phyloP scores from a whole-genome alignment of 2,797 vertebrate genomes.

The Coregonus ussuriensis region DNA sequence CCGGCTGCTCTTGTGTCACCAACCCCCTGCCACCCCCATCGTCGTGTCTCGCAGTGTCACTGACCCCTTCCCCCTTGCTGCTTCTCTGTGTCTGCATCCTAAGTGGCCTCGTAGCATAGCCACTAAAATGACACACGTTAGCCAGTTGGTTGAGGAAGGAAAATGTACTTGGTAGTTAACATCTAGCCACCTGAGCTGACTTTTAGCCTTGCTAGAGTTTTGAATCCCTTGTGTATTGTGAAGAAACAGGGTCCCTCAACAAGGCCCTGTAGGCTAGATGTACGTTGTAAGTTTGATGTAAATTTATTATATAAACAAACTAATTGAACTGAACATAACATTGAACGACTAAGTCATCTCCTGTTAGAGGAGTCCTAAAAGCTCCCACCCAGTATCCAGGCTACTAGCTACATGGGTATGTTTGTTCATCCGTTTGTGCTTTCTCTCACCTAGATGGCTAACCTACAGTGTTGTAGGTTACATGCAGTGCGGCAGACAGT shows the following conservation, averaged over 20 bases:
- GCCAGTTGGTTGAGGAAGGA: too few relatives aligned
- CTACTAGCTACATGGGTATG: not conserved
- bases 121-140: not conserved
- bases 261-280: too few relatives aligned
- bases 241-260: not conserved
- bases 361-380: not conserved
- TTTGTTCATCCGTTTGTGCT: slow-evolving; percentile 11
- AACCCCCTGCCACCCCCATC: not conserved
- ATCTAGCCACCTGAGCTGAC: not conserved
- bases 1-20: slow-evolving; percentile 48
- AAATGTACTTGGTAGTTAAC: not conserved
- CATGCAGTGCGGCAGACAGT: slow-evolving; percentile 45
- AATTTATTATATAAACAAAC: too few relatives aligned
- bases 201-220: not conserved
- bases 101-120: slow-evolving; percentile 1
- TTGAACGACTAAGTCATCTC: not conserved
- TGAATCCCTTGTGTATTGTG: not conserved
- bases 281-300: not conserved
- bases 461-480: slow-evolving; percentile 37
- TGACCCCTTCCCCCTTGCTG: not conserved
- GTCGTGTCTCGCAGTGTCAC: slow-evolving; percentile 1
- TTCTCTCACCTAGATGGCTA: slow-evolving; percentile 37
- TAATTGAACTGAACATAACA: not conserved
- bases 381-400: not conserved
- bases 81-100: slow-evolving; percentile 8